Base-by-base conservation (phyloP, 2,113 vertebrate species). In the Phrynocephalus versicolor region DNA sequence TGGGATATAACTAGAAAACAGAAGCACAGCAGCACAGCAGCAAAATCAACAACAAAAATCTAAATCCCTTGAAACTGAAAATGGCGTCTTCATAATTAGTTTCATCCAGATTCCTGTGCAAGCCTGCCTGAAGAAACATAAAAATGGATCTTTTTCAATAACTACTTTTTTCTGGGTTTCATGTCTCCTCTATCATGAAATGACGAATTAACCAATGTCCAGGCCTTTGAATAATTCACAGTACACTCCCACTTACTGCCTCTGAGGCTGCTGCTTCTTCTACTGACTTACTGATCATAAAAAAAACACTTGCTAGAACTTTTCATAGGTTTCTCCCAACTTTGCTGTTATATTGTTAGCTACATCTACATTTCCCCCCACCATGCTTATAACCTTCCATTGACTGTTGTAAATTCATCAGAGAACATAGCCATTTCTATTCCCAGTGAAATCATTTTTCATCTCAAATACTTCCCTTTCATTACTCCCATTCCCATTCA, bases 141-240 rank as follows among this genome's bases (percentile, higher is more conserved):
- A 57, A 57, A 39, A 82, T 30, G 77, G 57, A 88, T 80, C 55
- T 18, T 18, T 79, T 82, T 83, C 80, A 84, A 89, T 83, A 89
- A 94, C 39, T 79, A 80, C 84, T 87, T 89, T 64, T n/a, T 27
- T 81, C 87, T 81, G 18, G 67, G 81, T 58, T 92, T 94, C 88
- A 87, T 80, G 81, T 88, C 90, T 88, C 90, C 87, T 78, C 81
- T 91, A 90, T 90, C 92, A 91, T 86, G 0, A 0, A 82, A 82
- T 88, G 89, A 92, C 81, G 92, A 88, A 95, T 92, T n/a, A 91
- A 79, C 71, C 78, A 82, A 90, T 94, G 93, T 92, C 89, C 87
- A 94, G 67, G 78, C 30, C 79, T 57, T 82, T 91, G 89, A 93
- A 92, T 91, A 92, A 93, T 91, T 93, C 84, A 88, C 77, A 37